Conservation (phyloP, 2,113 vertebrate species). For the Coryphaenoides rupestris region DNA sequence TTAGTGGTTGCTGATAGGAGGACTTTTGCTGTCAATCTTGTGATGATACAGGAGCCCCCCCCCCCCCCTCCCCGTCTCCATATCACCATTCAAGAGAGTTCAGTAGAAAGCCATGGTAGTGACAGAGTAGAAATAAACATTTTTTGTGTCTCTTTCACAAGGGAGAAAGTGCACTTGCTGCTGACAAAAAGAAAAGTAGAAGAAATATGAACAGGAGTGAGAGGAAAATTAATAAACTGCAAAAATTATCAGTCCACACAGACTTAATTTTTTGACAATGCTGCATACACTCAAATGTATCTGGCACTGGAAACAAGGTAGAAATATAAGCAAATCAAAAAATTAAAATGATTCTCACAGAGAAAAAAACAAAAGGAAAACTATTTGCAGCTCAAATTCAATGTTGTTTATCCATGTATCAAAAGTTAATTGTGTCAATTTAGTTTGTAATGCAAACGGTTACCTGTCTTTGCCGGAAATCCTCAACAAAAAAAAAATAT, state of each 20-base stretch:
- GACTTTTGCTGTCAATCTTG: conserved; percentile 8
- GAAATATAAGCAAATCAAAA: conserved; percentile 21
- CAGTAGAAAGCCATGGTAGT: conserved; percentile 64
- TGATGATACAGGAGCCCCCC: conserved; percentile 14
- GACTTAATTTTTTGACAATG: conserved; percentile 41
- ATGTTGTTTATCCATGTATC: background rate
- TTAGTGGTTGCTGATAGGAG: conserved; percentile 1
- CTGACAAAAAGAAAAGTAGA: conserved; percentile 55
- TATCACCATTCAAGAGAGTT: conserved; percentile 14
- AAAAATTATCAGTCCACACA: conserved; percentile 37
- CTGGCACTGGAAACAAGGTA: conserved; percentile 27
- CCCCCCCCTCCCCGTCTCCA: background rate
- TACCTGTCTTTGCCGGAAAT: conserved; percentile 12
- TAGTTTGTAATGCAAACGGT: background rate
- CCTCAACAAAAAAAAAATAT: conserved; percentile 20
- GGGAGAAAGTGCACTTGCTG: conserved; percentile 66
- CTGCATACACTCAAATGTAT: conserved; percentile 31
- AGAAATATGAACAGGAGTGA: conserved; percentile 44
- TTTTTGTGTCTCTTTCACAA: conserved; percentile 62
- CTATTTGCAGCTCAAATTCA: conserved; percentile 11
- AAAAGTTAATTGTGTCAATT: background rate
- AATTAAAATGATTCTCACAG: conserved; percentile 47
- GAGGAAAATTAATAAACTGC: conserved; percentile 39
- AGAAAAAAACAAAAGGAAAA: conserved; percentile 74
- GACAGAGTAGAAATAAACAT: conserved; percentile 50